A percentile compares a stretch with the other conserved stretches of the same genome.
These are phyloP conservation scores for Eueremaeus valkanovi DNA, from an alignment of 2,888 invertebrate species.

Conservation along the genomic window DNA sequence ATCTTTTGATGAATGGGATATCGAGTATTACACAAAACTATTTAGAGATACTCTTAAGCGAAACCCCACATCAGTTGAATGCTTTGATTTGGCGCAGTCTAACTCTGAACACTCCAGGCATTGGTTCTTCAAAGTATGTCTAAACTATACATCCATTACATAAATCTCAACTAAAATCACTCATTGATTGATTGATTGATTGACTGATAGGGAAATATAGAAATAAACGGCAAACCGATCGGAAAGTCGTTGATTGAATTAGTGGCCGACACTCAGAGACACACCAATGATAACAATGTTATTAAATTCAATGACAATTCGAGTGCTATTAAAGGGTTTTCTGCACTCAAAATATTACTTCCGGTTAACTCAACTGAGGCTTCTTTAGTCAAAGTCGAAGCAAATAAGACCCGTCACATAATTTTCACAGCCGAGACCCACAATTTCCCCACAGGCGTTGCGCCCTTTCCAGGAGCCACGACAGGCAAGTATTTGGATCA, in stretches of 20 bases:
- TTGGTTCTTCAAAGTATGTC: constrained; percentile 83
- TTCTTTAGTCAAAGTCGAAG: constrained; percentile 58
- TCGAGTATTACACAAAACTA: constrained; percentile 81
- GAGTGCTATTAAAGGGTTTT: constrained; percentile 79
- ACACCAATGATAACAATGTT: constrained; percentile 85
- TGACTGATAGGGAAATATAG: constrained; percentile 65
- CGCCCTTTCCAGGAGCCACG: constrained; percentile 95
- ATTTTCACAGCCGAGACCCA: constrained; percentile 99
- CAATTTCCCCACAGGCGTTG: constrained; percentile 93
- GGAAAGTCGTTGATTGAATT: constrained; percentile 82
- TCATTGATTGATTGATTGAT: neutral
- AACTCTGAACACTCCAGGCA: constrained; percentile 96
- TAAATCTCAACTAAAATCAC: neutral
- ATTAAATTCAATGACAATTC: constrained; percentile 92
- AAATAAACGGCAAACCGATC: constrained; percentile 72
- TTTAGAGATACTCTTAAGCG: constrained; percentile 76
- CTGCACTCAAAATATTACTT: constrained; percentile 63
- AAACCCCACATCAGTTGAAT: constrained; percentile 94
- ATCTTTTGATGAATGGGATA: constrained; percentile 88
- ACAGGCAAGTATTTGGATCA: constrained; percentile 58
- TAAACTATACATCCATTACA: too few relatives aligned
- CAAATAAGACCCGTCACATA: constrained; percentile 67
- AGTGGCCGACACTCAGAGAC: constrained; percentile 82
- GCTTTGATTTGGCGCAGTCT: constrained; percentile 96
- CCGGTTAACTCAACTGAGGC: constrained; percentile 66